Evolutionary conservation across 2,888 invertebrate species (phyloP).

Genomic region (Gymnosoma rotundatum): DNA sequence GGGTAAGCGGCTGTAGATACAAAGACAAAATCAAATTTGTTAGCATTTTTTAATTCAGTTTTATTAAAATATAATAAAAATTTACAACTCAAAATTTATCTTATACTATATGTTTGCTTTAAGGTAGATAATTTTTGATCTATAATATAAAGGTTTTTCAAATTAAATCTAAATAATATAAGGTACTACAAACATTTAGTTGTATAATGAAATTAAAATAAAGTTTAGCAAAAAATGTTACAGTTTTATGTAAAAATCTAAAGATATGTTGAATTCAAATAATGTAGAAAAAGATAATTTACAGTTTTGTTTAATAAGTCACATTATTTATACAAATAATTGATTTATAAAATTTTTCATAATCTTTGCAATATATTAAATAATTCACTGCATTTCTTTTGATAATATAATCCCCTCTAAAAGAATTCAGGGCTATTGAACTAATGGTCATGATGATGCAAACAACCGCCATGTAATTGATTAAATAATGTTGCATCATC

Average conservation of each 20-base stretch:
- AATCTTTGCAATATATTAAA: slow-evolving; percentile 24
- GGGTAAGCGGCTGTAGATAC: too few species aligned
- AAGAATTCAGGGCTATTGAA: slow-evolving; percentile 4
- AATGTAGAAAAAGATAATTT: too few species aligned
- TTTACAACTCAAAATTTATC: slow-evolving; percentile 52
- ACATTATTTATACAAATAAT: too few species aligned
- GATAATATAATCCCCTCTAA: neutral
- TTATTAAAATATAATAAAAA: slow-evolving; percentile 47
- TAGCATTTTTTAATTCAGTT: neutral
- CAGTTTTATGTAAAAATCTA: neutral
- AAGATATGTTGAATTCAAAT: too few species aligned
- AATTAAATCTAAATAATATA: slow-evolving; percentile 15
- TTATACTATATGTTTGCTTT: slow-evolving; percentile 44
- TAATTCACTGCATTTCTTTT: slow-evolving; percentile 20
- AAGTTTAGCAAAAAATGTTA: neutral
- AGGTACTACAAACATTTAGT: slow-evolving; percentile 39
- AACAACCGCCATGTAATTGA: slow-evolving; percentile 77
- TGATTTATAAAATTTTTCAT: slow-evolving; percentile 35
- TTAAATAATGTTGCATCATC: slow-evolving; percentile 76
- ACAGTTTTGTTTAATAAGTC: too few species aligned
- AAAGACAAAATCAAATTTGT: neutral
- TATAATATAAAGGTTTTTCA: neutral
- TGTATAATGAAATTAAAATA: slow-evolving; percentile 24
- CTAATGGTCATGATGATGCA: slow-evolving; percentile 72
- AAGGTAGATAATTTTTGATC: neutral